phyloP scores from a whole-genome alignment of 2,888 invertebrate species.

The Acleris sparsana region DNA sequence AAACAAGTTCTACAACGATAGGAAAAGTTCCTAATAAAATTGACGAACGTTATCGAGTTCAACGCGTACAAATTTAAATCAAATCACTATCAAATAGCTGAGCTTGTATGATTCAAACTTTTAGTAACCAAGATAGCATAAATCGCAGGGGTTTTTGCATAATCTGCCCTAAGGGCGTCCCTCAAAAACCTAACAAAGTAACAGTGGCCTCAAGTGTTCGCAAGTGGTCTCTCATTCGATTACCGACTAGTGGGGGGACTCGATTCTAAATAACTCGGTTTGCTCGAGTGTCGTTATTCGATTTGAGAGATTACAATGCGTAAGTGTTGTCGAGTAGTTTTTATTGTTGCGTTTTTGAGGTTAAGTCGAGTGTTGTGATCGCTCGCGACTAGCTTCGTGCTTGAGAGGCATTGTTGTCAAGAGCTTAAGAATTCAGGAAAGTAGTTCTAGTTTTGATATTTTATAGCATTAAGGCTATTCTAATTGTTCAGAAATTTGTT shows the following conservation, averaged over 20 bases:
- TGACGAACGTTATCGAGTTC: too few species aligned
- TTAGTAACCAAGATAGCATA: slow-evolving; percentile 43
- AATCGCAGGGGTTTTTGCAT: slow-evolving; percentile 64
- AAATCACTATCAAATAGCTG: neutral
- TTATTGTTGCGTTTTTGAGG: slow-evolving; percentile 50
- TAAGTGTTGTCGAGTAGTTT: slow-evolving; percentile 64
- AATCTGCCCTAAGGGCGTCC: slow-evolving; percentile 50
- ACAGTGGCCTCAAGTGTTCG: slow-evolving; percentile 73
- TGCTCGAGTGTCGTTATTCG: slow-evolving; percentile 77
- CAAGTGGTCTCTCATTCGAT: slow-evolving; percentile 81
- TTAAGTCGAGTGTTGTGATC: slow-evolving; percentile 26
- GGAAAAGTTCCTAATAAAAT: too few species aligned
- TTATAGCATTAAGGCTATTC: too few species aligned
- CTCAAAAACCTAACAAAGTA: slow-evolving; percentile 78
- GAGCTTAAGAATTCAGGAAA: slow-evolving; percentile 8
- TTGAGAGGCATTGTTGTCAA: slow-evolving; percentile 18
- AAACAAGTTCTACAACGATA: too few species aligned
- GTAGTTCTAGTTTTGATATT: neutral
- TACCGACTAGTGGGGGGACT: slow-evolving; percentile 70
- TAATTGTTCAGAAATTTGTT: too few species aligned
- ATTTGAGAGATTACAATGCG: slow-evolving; percentile 76
- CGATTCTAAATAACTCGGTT: slow-evolving; percentile 73
- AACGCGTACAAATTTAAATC: neutral
- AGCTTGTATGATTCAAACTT: slow-evolving; percentile 20
- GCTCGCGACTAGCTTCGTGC: slow-evolving; percentile 19